A percentile compares a stretch with the other conserved stretches of the same genome.
Evolutionary conservation across 2,888 invertebrate genomes (phyloP).

Genomic region (Empis stercorea): DNA sequence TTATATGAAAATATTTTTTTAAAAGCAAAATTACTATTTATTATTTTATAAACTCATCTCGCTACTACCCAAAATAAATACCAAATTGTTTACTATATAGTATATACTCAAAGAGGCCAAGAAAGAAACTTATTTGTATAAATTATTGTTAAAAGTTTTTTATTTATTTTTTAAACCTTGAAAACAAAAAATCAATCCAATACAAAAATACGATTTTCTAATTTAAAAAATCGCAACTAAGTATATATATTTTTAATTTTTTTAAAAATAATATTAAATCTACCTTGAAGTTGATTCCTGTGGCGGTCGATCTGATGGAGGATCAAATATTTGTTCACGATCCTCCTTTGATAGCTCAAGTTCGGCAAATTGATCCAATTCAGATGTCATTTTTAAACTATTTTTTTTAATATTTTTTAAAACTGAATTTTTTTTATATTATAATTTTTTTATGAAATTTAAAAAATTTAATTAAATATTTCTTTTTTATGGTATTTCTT

Average conservation of each 20-base stretch:
- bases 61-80: too few relatives aligned
- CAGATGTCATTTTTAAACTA: slow-evolving; percentile 30
- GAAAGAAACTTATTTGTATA: too few relatives aligned
- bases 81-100: too few relatives aligned
- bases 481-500: too few relatives aligned
- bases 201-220: background rate
- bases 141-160: background rate
- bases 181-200: background rate
- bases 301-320: slow-evolving; percentile 36
- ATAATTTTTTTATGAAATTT: background rate
- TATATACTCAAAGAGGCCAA: too few relatives aligned
- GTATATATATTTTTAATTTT: too few relatives aligned
- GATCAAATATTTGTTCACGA: slow-evolving; percentile 61
- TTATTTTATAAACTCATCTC: too few relatives aligned
- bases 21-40: too few relatives aligned
- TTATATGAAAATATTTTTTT: too few relatives aligned
- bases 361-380: slow-evolving; percentile 52
- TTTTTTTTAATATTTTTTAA: slow-evolving; percentile 11
- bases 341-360: slow-evolving; percentile 56
- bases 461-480: too few relatives aligned
- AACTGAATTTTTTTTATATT: background rate
- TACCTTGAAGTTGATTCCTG: slow-evolving; percentile 37
- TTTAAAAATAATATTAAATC: too few relatives aligned
- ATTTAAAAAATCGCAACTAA: too few relatives aligned
- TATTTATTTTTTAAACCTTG: background rate